Base-by-base conservation (phyloP, 2,888 invertebrate genomes). In the Sesia apiformis region DNA sequence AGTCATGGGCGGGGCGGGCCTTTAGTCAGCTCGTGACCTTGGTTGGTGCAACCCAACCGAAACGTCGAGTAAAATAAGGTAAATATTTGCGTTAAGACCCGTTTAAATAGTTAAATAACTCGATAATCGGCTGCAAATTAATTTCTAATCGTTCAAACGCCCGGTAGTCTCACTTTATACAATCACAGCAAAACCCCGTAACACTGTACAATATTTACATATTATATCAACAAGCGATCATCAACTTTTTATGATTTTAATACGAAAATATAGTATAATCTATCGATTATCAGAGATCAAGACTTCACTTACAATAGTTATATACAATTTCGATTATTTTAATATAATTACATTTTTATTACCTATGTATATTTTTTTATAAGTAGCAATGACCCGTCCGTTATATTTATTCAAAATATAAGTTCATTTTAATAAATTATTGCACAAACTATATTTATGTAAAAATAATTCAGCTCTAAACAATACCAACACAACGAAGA, bases 181-280 rank as follows among this genome's bases (percentile, higher is more conserved):
- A 66, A 76, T 78, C 76, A 75, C 76, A 73, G 72, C 71, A 78
- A 74, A 72, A 60, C 72, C 69, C 7, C 7, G 67, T 81, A 85
- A 85, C 84, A 81, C 84, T 84, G 76, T 84, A 86, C 84, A 84
- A 59, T 82, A 83, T 83, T 72, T 83, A 83, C 80, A 70, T 38
- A 39, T 6, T 54, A 58, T 63, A 74, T 72, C 65, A 80, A 82
- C 77, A 77, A 76, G 74, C 77, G 8, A 46, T 53, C 74, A 73
- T 79, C 75, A 70, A 72, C 69, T 67, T 70, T 60, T 64, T 61
- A 69, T 62, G 58, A 60, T 61, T 69, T 74, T 72, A 75, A 81
- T 86, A 86, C 65, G 82, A 85, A 85, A 86, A 86, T 85, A 81
- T 84, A 78, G 8, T 80, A 81, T 42, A 51, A 76, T 78, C 73